Base-by-base conservation (phyloP, 2,888 invertebrate species). In the Clepsis dumicolana region DNA sequence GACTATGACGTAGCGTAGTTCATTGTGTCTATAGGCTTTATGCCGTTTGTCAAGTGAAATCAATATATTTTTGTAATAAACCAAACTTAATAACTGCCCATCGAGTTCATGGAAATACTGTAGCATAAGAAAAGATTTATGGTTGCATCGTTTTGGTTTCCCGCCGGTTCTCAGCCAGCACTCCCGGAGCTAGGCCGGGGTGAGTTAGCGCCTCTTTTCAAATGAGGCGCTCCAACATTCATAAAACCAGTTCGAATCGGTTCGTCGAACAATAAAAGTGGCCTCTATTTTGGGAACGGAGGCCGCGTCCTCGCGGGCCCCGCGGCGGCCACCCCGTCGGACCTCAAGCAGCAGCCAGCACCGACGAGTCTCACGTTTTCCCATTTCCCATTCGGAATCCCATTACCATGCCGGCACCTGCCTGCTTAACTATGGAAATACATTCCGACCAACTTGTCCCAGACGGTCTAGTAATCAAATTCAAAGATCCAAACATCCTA, bases 261-360 rank as follows among this genome's bases (percentile, higher is more conserved):
- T 88, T 87, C 86, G 83, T 82, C 84, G 87, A 88, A 90, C 83
- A 87, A 87, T 87, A 87, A 86, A 84, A 85, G 82, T 84, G 81
- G 86, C 83, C 87, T 89, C 88, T 89, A 89, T 91, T 90, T 90
- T 84, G 85, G 88, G 89, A 89, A 84, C 87, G 78, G 79, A 80
- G 87, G 82, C 83, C 83, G 85, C 79, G 86, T 82, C 80, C 84
- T 88, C 86, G 85, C 85, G 85, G 83, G 86, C 82, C 83, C 83
- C 83, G 77, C 65, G 66, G 65, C 62, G 59, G 56, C 62, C 67
- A 65, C 61, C 69, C 44, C 44, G 16, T 10, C 35, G 67, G 67
- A 63, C 70, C 72, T 65, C 64, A n/a, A n/a, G n/a, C n/a, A 65
- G 59, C 60, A 50, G 10, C 27, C 44, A 44, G 44, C 16, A n/a